Conservation (phyloP, 2,888 invertebrate genomes). For the Aporophyla nigra region DNA sequence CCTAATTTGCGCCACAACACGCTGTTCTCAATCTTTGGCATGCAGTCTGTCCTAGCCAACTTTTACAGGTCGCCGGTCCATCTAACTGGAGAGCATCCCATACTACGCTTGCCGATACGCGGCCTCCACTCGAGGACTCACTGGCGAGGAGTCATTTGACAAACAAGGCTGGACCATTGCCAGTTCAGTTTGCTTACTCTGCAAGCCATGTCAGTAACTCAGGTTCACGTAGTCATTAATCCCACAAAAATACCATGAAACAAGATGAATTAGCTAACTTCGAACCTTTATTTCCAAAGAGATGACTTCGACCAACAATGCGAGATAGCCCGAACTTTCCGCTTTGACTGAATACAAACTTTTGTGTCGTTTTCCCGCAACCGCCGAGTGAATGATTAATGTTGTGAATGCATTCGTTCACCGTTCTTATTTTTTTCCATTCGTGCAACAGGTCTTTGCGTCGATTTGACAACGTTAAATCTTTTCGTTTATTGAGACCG, state of each 20-base stretch:
- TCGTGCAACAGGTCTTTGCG: slow-evolving; percentile 56
- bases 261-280: slow-evolving; percentile 38
- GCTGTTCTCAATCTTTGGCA: no score
- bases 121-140: no score
- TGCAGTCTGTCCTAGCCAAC: no score
- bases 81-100: no score
- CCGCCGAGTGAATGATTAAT: slow-evolving; percentile 61
- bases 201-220: not conserved
- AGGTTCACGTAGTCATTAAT: not conserved
- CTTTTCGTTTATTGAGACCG: slow-evolving; percentile 54
- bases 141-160: no score
- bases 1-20: no score
- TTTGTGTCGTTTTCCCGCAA: slow-evolving; percentile 54
- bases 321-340: slow-evolving; percentile 33
- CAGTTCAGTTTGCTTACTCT: not conserved
- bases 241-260: slow-evolving; percentile 7
- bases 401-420: slow-evolving; percentile 61
- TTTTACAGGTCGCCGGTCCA: no score
- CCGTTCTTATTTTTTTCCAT: slow-evolving; percentile 64
- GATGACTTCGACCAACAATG: slow-evolving; percentile 23
- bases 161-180: not conserved
- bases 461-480: slow-evolving; percentile 54
- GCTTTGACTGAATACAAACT: slow-evolving; percentile 41
- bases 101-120: no score
- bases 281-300: slow-evolving; percentile 24